Conservation (phyloP, 1,140 invertebrate genomes). For the Nephila pilipes region DNA sequence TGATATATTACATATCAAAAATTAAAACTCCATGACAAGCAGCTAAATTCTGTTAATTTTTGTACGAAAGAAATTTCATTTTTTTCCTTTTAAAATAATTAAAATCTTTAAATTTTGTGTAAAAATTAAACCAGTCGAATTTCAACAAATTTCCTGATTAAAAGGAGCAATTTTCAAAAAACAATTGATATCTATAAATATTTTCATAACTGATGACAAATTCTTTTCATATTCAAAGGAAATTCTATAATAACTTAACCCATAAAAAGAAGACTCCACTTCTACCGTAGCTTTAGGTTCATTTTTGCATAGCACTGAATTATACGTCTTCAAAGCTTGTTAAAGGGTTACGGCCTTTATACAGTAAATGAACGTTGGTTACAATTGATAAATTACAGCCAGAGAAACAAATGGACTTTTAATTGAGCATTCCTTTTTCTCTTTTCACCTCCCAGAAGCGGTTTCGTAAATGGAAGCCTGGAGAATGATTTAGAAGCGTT, state of each 20-base stretch:
- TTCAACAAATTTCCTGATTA: no score
- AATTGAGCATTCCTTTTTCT: slow-evolving; percentile 33
- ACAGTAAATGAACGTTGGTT: not conserved
- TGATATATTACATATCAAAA: no score
- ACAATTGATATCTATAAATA: no score
- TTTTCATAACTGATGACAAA: no score
- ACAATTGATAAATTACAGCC: slow-evolving; percentile 56
- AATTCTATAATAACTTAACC: not conserved
- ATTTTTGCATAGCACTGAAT: not conserved
- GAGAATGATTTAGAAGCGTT: not conserved
- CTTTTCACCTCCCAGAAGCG: not conserved
- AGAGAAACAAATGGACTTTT: slow-evolving; percentile 58
- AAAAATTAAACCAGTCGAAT: no score
- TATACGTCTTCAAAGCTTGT: not conserved
- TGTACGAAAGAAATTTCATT: no score
- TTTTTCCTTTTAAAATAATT: no score
- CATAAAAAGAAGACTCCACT: not conserved
- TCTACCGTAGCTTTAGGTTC: not conserved
- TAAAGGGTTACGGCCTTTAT: not conserved
- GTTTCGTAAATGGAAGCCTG: not conserved
- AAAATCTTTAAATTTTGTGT: no score
- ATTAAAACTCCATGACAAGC: no score
- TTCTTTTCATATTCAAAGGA: no score
- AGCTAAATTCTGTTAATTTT: no score
- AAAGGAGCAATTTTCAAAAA: no score